Evolutionary conservation across 2,888 invertebrate species (phyloP).

Genomic region (Trissonchulus latispiculum): DNA sequence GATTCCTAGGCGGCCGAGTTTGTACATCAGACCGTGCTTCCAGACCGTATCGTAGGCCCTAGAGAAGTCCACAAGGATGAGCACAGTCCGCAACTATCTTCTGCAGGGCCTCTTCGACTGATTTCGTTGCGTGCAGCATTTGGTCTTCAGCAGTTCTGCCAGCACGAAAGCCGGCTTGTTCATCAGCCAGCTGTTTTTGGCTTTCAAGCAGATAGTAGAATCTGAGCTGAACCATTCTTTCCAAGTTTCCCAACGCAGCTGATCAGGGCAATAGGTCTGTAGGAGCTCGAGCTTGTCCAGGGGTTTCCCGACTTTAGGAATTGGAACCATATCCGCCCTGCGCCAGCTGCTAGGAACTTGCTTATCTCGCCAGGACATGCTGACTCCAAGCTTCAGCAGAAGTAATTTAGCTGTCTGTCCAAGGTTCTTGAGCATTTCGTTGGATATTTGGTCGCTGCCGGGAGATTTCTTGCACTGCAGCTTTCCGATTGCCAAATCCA

Average conservation of each 20-base stretch:
- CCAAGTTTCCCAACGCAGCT: too few species aligned
- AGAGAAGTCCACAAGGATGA: background rate
- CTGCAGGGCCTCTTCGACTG: background rate
- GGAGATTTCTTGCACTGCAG: background rate
- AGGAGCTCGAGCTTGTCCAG: background rate
- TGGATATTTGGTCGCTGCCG: background rate
- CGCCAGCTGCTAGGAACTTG: background rate
- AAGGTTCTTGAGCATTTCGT: background rate
- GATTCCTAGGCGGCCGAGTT: background rate
- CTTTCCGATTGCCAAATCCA: too few species aligned
- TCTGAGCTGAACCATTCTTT: too few species aligned
- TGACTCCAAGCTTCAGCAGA: background rate
- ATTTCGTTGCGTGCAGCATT: background rate
- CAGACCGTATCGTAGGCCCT: background rate
- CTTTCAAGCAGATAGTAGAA: background rate
- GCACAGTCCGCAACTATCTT: background rate
- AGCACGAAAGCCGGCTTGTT: background rate
- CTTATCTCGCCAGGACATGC: background rate
- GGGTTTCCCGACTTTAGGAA: background rate
- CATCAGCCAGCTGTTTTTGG: background rate
- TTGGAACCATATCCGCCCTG: background rate
- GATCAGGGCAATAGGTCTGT: background rate
- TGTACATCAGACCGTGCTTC: background rate
- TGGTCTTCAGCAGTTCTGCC: background rate
- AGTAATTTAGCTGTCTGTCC: background rate